Percentiles rank a stretch among this genome's conserved stretches.
Conservation (phyloP, 2,113 vertebrate genomes). For the Danionella cerebrum region DNA sequence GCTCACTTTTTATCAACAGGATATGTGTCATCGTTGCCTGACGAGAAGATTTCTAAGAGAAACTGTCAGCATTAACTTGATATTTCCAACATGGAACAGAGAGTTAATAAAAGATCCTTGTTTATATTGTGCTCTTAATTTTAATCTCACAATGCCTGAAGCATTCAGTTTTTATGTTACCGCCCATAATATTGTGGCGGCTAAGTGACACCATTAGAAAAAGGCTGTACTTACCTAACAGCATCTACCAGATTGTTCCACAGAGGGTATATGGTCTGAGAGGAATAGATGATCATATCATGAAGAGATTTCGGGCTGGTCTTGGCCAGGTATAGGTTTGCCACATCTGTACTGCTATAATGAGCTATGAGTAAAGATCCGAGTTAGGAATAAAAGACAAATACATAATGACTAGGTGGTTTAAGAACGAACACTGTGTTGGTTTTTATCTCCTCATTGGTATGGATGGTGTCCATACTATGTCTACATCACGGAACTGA, state of each 20-base stretch:
- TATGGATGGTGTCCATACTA: not conserved
- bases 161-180: too few relatives aligned
- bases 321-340: slow-evolving; percentile 60
- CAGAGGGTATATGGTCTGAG: slow-evolving; percentile 64
- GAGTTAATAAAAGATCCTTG: too few relatives aligned
- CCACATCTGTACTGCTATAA: slow-evolving; percentile 64
- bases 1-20: too few relatives aligned
- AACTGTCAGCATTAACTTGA: too few relatives aligned
- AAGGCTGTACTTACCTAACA: slow-evolving; percentile 52
- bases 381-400: not conserved
- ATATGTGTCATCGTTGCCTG: too few relatives aligned
- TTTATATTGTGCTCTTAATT: too few relatives aligned
- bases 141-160: too few relatives aligned
- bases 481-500: too few relatives aligned
- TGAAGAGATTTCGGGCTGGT: slow-evolving; percentile 61
- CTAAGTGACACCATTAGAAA: not conserved
- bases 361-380: slow-evolving; percentile 37
- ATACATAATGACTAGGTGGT: not conserved
- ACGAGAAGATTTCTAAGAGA: too few relatives aligned
- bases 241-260: slow-evolving; percentile 63
- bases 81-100: too few relatives aligned
- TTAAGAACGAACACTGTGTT: not conserved
- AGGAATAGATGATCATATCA: slow-evolving; percentile 60
- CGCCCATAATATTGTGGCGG: not conserved
- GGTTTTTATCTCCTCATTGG: not conserved